phyloP scores from a whole-genome alignment of 1,140 invertebrate species.

The Schlechtendalia chinensis region DNA sequence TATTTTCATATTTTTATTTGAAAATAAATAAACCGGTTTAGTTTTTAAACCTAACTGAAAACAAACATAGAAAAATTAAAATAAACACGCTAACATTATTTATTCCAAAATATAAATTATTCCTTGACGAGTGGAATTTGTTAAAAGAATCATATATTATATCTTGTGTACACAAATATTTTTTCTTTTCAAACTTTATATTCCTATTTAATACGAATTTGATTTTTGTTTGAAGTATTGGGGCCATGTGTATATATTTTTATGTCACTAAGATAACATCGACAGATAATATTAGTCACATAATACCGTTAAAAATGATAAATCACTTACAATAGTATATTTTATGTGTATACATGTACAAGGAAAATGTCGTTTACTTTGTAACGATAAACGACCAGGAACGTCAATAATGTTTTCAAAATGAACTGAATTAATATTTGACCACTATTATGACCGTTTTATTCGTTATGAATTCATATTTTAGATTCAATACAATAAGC shows the following conservation, averaged over 20 bases:
- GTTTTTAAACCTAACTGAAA: background rate
- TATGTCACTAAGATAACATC: background rate
- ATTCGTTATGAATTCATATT: conserved; percentile 18
- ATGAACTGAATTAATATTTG: conserved; percentile 48
- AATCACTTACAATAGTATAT: background rate
- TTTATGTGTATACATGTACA: background rate
- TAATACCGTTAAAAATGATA: conserved; percentile 6
- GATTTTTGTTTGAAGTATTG: background rate
- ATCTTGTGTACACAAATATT: background rate
- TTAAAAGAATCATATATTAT: background rate
- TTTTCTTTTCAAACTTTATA: background rate
- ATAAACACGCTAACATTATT: background rate
- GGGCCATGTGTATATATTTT: background rate
- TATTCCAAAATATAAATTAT: background rate
- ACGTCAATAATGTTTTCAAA: conserved; percentile 34
- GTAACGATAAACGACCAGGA: conserved; percentile 15
- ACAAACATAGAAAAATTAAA: background rate
- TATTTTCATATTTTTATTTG: too few relatives aligned
- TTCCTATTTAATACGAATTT: background rate
- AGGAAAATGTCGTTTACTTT: conserved; percentile 26
- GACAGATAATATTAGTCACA: background rate
- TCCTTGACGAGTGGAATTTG: background rate
- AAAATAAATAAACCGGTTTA: background rate
- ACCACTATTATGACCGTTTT: conserved; percentile 23
- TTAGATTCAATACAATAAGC: conserved; percentile 34